These are phyloP conservation scores for Bagarius yarrelli DNA, from an alignment of 2,113 vertebrate species.

Conservation along the genomic window DNA sequence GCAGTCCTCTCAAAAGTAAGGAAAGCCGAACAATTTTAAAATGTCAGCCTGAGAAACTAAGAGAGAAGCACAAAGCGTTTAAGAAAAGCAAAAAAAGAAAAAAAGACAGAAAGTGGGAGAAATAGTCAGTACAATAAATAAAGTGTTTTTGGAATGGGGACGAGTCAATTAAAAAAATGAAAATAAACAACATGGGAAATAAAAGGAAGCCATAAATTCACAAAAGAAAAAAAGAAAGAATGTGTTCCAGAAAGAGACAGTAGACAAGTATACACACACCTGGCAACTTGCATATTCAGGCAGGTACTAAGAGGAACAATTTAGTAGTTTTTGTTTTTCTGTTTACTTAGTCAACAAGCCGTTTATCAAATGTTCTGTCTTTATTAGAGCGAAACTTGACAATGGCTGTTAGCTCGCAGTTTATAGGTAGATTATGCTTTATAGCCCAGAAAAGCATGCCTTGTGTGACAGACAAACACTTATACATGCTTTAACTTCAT, in stretches of 20 bases:
- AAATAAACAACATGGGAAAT: not conserved
- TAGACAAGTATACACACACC: not conserved
- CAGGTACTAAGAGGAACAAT: not conserved
- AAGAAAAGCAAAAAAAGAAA: not conserved
- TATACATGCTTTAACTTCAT: not conserved
- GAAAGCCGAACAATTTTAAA: constrained; percentile 4
- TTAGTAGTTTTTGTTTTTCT: too few species aligned
- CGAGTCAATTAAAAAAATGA: not conserved
- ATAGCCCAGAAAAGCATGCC: not conserved
- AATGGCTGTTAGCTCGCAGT: not conserved
- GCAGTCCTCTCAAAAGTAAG: constrained; percentile 31
- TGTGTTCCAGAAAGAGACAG: not conserved
- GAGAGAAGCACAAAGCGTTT: not conserved
- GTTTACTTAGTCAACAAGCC: not conserved
- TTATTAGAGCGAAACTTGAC: not conserved
- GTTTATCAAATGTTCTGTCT: not conserved
- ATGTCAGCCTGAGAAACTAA: not conserved
- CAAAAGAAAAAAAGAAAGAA: not conserved
- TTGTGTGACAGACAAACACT: not conserved
- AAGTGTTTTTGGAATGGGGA: not conserved
- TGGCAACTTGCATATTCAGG: not conserved
- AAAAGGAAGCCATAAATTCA: not conserved
- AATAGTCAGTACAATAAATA: not conserved
- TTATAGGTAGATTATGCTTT: not conserved
- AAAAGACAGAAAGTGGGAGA: not conserved